These are phyloP conservation scores for Neelides sp. DNA, from an alignment of 1,140 invertebrate species.

Conservation along the genomic window DNA sequence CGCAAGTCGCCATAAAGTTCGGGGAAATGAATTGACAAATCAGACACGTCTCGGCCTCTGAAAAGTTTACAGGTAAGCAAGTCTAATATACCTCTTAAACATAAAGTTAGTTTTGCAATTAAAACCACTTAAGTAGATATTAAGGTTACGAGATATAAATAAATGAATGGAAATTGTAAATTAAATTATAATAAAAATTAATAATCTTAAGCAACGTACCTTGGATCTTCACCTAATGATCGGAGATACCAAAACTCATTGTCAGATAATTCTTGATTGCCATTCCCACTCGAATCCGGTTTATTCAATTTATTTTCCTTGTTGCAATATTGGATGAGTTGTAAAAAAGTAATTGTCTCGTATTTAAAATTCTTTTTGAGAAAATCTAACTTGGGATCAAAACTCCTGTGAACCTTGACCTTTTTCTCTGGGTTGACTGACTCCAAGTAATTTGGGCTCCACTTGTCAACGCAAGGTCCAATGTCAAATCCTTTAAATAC, in stretches of 20 bases:
- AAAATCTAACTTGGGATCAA: slow-evolving; percentile 41
- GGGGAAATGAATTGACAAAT: slow-evolving; percentile 42
- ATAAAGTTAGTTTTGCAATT: too few relatives aligned
- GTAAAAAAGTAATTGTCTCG: slow-evolving; percentile 40
- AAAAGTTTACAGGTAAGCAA: too few relatives aligned
- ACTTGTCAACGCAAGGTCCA: slow-evolving; percentile 40
- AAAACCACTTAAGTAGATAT: too few relatives aligned
- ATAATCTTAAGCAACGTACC: too few relatives aligned
- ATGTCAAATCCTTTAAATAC: slow-evolving; percentile 41
- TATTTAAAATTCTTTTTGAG: slow-evolving; percentile 47
- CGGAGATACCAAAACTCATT: slow-evolving; percentile 45
- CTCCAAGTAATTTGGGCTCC: slow-evolving; percentile 42
- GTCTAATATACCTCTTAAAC: too few relatives aligned
- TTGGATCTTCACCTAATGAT: slow-evolving; percentile 41
- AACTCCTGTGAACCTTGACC: slow-evolving; percentile 44
- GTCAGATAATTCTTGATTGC: slow-evolving; percentile 34
- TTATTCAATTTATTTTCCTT: too few relatives aligned
- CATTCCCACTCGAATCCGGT: too few relatives aligned
- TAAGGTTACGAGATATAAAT: too few relatives aligned
- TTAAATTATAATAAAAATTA: too few relatives aligned
- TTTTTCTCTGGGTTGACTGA: slow-evolving; percentile 34
- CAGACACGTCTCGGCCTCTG: slow-evolving; percentile 42
- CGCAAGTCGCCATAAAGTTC: slow-evolving; percentile 39
- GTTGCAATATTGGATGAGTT: slow-evolving; percentile 38
- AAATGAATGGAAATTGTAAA: too few relatives aligned